These are phyloP conservation scores for Macropodus opercularis DNA, from an alignment of 2,797 vertebrate genomes.

Conservation along the genomic window DNA sequence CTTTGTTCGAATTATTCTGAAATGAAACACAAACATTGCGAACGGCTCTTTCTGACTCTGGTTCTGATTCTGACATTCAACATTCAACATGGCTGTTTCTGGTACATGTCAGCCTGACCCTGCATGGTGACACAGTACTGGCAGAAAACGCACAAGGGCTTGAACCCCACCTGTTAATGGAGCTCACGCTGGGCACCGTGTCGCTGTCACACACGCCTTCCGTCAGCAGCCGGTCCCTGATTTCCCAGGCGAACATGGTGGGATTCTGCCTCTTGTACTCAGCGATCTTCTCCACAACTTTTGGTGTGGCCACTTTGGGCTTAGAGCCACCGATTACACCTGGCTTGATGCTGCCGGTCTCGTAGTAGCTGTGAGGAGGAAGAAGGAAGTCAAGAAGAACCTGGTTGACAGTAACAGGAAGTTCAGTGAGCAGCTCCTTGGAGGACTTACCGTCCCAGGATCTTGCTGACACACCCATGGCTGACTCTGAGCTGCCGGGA, in stretches of 20 bases:
- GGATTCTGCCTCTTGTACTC: slow-evolving; percentile 94
- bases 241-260: slow-evolving; percentile 96
- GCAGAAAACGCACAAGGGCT: background rate
- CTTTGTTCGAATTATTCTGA: slow-evolving; percentile 93
- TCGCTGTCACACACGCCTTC: slow-evolving; percentile 91
- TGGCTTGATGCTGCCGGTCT: slow-evolving; percentile 93
- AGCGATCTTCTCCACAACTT: slow-evolving; percentile 93
- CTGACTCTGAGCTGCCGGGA: slow-evolving; percentile 91
- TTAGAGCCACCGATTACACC: slow-evolving; percentile 93
- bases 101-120: background rate
- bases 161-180: slow-evolving; percentile 92
- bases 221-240: slow-evolving; percentile 88
- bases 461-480: slow-evolving; percentile 94
- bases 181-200: slow-evolving; percentile 93
- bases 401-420: slow-evolving; percentile 10
- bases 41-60: too few species aligned
- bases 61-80: too few species aligned
- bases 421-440: background rate
- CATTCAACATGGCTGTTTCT: background rate
- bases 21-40: slow-evolving; percentile 14
- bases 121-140: background rate
- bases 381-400: slow-evolving; percentile 14
- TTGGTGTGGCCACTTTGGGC: slow-evolving; percentile 92
- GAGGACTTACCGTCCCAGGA: slow-evolving; percentile 88
- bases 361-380: slow-evolving; percentile 87